These are phyloP conservation scores for Neosalanx taihuensis DNA, from an alignment of 2,797 vertebrate species.

Conservation along the genomic window DNA sequence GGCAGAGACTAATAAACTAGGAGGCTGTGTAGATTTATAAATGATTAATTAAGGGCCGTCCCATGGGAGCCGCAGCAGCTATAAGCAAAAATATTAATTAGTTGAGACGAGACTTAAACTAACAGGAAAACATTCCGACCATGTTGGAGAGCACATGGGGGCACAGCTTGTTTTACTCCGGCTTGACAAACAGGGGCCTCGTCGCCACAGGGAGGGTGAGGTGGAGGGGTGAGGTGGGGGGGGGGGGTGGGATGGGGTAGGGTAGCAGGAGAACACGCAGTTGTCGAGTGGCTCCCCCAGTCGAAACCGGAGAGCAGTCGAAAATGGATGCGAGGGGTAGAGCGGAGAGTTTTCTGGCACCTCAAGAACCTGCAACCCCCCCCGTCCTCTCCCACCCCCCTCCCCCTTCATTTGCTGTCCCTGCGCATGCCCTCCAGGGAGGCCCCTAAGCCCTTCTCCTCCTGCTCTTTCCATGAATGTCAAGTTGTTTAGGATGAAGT, in stretches of 20 bases:
- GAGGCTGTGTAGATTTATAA: constrained; percentile 85
- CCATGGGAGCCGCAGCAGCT: constrained; percentile 74
- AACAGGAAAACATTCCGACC: constrained; percentile 78
- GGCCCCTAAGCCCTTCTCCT: constrained; percentile 68
- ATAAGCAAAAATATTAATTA: constrained; percentile 87
- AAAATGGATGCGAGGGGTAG: constrained; percentile 61
- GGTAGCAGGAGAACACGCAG: constrained; percentile 68
- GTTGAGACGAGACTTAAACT: constrained; percentile 83
- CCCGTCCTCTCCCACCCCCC: constrained; percentile 35
- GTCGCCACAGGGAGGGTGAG: constrained; percentile 38
- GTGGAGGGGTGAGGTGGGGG: constrained; percentile 39
- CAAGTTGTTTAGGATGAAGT: constrained; percentile 76
- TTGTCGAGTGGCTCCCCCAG: constrained; percentile 54
- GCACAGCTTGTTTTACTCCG: constrained; percentile 60
- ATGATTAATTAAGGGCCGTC: constrained; percentile 83
- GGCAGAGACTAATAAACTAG: constrained; percentile 83
- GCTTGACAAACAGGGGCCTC: constrained; percentile 63
- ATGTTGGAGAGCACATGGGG: constrained; percentile 60
- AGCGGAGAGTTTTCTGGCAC: constrained; percentile 65
- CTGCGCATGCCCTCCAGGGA: constrained; percentile 71
- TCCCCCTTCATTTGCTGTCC: constrained; percentile 55
- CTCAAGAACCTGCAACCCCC: constrained; percentile 50
- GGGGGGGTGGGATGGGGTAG: constrained; percentile 39
- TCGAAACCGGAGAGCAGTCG: constrained; percentile 66
- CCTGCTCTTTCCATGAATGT: constrained; percentile 75